Conservation (phyloP, 2,113 vertebrate genomes). For the Ochotona princeps region DNA sequence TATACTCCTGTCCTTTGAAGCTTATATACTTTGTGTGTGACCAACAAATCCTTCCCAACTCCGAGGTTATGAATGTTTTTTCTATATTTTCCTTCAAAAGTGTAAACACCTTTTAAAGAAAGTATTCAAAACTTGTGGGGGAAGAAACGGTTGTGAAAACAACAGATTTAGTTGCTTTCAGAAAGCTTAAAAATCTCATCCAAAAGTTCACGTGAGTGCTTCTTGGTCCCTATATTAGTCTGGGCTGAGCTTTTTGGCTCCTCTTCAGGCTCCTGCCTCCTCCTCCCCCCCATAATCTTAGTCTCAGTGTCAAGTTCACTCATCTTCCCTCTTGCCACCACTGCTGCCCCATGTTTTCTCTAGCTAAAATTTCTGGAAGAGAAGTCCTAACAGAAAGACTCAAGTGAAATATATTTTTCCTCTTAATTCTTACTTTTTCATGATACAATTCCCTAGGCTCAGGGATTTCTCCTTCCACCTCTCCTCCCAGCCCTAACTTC, state of each 20-base stretch:
- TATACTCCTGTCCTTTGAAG: constrained; percentile 35
- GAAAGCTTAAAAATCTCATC: constrained; percentile 13
- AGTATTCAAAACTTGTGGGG: background rate
- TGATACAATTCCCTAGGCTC: no score
- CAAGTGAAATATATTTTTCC: background rate
- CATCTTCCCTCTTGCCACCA: background rate
- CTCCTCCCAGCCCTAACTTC: no score
- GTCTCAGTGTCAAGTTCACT: background rate
- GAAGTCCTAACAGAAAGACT: background rate
- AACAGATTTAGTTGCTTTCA: constrained; percentile 2
- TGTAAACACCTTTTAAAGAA: background rate
- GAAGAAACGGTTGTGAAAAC: background rate
- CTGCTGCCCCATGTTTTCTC: background rate
- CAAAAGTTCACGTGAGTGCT: background rate
- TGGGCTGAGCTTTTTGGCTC: background rate
- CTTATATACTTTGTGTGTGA: background rate
- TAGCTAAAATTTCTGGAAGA: constrained; percentile 34
- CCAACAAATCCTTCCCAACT: constrained; percentile 17
- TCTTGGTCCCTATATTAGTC: background rate
- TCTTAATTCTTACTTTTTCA: no score
- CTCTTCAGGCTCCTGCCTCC: background rate
- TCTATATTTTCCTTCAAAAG: constrained; percentile 17
- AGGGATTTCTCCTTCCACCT: no score
- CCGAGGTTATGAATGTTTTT: constrained; percentile 3
- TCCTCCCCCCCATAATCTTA: background rate